Percentiles rank a stretch among this genome's conserved stretches.
Evolutionary conservation across 1,140 invertebrate species (phyloP).

Genomic region (Drosophila pectinifera): DNA sequence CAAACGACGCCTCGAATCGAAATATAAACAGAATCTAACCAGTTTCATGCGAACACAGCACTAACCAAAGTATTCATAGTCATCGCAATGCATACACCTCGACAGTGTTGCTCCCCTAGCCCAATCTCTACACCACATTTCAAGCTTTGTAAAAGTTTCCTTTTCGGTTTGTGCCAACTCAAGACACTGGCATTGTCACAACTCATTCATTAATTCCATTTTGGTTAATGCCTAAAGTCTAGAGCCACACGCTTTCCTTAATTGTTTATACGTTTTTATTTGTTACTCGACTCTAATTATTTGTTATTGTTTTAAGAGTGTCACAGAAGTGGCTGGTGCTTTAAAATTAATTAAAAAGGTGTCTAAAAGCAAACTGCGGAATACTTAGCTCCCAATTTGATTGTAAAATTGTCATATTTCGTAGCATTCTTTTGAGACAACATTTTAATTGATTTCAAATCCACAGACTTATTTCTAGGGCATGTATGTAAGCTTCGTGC

Average conservation of each 20-base stretch:
- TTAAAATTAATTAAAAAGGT: not conserved
- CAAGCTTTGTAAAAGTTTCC: slow-evolving; percentile 64
- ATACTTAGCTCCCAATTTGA: not conserved
- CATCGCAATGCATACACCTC: slow-evolving; percentile 49
- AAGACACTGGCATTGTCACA: slow-evolving; percentile 8
- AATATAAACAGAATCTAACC: slow-evolving; percentile 32
- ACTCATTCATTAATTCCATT: slow-evolving; percentile 10
- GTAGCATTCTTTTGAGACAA: not conserved
- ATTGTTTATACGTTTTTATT: slow-evolving; percentile 46
- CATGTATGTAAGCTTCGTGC: slow-evolving; percentile 22
- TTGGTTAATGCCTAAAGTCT: slow-evolving; percentile 10
- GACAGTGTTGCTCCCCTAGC: slow-evolving; percentile 41
- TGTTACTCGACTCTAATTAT: slow-evolving; percentile 49
- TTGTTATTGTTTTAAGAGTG: slow-evolving; percentile 64
- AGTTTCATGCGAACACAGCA: slow-evolving; percentile 49
- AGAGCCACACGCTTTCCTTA: slow-evolving; percentile 12
- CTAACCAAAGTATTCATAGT: slow-evolving; percentile 81
- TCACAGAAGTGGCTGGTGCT: not conserved
- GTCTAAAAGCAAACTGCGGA: not conserved
- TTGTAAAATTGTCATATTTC: slow-evolving; percentile 4
- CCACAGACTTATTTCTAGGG: not conserved
- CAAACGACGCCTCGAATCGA: slow-evolving; percentile 21
- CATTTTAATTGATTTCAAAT: slow-evolving; percentile 3
- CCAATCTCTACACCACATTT: slow-evolving; percentile 61
- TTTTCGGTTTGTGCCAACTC: slow-evolving; percentile 27